A percentile compares a stretch with the other conserved stretches of the same genome.
phyloP scores from a whole-genome alignment of 1,140 invertebrate species.

The Dendroctonus ponderosae region DNA sequence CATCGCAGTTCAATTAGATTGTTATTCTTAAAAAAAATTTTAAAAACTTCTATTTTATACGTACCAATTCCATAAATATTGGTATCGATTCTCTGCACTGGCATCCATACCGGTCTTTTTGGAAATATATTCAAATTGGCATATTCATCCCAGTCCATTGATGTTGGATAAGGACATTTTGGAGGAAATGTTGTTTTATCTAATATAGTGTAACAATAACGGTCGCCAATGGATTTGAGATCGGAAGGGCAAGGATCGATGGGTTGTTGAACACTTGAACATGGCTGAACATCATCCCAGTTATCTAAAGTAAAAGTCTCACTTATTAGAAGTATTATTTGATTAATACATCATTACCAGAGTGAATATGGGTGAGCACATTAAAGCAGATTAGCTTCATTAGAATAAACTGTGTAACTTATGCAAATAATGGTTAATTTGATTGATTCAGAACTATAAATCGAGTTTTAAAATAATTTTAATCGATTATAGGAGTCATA shows the following conservation, averaged over 20 bases:
- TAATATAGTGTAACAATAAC: constrained; percentile 19
- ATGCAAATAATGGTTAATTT: too few species aligned
- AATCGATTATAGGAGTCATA: too few species aligned
- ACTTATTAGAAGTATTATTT: too few species aligned
- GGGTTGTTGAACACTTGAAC: background rate
- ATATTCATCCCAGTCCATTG: constrained; percentile 21
- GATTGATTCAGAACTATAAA: too few species aligned
- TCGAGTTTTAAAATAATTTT: too few species aligned
- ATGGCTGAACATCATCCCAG: constrained; percentile 7
- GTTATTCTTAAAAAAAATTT: too few species aligned
- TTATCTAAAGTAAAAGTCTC: background rate
- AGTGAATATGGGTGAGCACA: too few species aligned
- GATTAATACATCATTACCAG: too few species aligned
- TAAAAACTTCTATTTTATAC: background rate
- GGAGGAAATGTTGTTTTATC: constrained; percentile 29
- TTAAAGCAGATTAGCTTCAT: too few species aligned
- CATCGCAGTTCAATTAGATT: too few species aligned
- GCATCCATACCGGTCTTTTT: constrained; percentile 30
- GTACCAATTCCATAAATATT: constrained; percentile 24
- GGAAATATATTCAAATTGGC: constrained; percentile 3
- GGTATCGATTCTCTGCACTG: constrained; percentile 19
- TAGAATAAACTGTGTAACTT: too few species aligned
- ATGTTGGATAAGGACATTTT: constrained; percentile 29
- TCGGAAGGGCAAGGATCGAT: constrained; percentile 17
- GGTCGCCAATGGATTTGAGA: background rate